Conservation (phyloP, 2,113 vertebrate genomes). For the Mus pahari region DNA sequence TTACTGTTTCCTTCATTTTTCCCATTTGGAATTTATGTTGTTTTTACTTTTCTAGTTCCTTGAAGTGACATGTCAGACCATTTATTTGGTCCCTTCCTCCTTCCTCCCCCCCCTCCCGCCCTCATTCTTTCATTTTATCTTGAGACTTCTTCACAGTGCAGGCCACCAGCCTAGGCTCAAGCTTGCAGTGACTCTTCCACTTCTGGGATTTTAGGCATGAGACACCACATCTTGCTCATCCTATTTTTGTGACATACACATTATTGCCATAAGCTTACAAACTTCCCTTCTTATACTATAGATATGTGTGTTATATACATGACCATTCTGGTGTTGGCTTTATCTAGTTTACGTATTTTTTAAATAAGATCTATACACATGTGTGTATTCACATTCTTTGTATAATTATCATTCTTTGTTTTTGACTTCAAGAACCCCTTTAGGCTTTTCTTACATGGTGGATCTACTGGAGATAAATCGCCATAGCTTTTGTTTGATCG, state of each 20-base stretch:
- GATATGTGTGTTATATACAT: not conserved
- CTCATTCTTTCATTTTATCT: not conserved
- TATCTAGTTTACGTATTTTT: not conserved
- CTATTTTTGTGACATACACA: not conserved
- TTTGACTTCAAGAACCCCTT: not conserved
- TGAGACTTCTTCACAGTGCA: not conserved
- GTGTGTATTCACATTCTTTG: not conserved
- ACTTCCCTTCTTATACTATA: not conserved
- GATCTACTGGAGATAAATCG: not conserved
- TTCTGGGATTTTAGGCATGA: not conserved
- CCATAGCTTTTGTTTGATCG: not conserved
- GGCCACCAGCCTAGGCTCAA: not conserved
- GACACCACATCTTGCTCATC: not conserved
- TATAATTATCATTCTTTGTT: not conserved
- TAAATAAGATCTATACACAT: not conserved
- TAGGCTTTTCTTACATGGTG: not conserved
- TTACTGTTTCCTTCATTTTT: not conserved
- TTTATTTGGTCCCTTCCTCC: not conserved
- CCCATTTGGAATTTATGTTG: not conserved
- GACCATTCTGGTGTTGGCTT: not conserved
- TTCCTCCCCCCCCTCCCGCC: too few relatives aligned
- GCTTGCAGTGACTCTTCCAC: not conserved
- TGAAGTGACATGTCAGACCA: not conserved
- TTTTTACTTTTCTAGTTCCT: not conserved
- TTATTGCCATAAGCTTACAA: not conserved